Base-by-base conservation (phyloP, 2,888 invertebrate genomes). In the Plebejus melissa region DNA sequence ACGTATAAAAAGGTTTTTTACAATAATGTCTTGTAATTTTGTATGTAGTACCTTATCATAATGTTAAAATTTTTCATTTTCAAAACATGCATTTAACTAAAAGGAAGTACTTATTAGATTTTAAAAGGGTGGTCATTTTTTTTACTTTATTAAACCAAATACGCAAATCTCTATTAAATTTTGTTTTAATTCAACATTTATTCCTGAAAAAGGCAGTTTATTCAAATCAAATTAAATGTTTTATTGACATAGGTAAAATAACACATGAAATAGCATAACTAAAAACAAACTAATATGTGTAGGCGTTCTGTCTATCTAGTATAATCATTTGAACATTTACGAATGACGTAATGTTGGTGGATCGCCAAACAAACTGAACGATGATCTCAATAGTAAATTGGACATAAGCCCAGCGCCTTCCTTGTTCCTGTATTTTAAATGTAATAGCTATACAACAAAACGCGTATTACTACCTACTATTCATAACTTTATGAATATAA, bases 371-470 rank as follows among this genome's bases (percentile, higher is more conserved):
- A 70, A 16, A 70, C 22, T n/a, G 32, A 41, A 70, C n/a, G 70
- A 38, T 70, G 70, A 70, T 70, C 70, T 70, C 70, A 41, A 70
- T 4, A 70, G 41, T 38, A 70, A 38, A 38, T 70, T 70, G 70
- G 70, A n/a, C 38, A 41, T 41, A n/a, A 70, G 69, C 70, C 70
- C 38, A 70, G 28, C 28, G 60, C 28, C 60, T 60, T 60, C 28
- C 60, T 28, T 9, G 4, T 60, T 60, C 28, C 60, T 60, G 60
- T 11, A 28, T 60, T 60, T 60, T 28, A 60, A 60, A 60, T 60
- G 28, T 28, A 11, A 58, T 58, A 58, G 22, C 58, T 58, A 58
- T 22, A 22, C 58, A 11, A 28, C 28, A 28, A 28, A 28, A 60
- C 11, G 58, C 60, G 11, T 60, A 28, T 11, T 60, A 60, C 28